A percentile compares a stretch with the other conserved stretches of the same genome.
These are phyloP conservation scores for Steromphala cineraria DNA, from an alignment of 2,888 invertebrate species.

Conservation along the genomic window DNA sequence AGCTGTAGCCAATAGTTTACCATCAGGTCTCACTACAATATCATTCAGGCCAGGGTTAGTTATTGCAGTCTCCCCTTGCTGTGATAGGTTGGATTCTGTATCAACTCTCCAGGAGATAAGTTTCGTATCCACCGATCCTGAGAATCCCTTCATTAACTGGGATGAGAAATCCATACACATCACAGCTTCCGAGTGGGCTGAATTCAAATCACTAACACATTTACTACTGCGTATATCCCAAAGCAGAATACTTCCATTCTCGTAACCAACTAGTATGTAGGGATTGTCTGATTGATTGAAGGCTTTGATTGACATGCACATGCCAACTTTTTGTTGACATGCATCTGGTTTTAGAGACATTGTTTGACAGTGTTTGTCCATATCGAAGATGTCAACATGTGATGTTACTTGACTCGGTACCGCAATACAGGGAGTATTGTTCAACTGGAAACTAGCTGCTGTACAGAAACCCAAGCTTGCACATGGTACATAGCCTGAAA, in stretches of 20 bases:
- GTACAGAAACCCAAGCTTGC: slow-evolving; percentile 43
- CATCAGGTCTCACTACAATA: slow-evolving; percentile 57
- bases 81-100: slow-evolving; percentile 29
- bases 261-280: slow-evolving; percentile 57
- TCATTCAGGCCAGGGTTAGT: slow-evolving; percentile 64
- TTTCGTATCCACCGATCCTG: slow-evolving; percentile 55
- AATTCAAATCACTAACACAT: slow-evolving; percentile 34
- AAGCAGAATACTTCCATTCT: slow-evolving; percentile 60
- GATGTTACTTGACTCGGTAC: slow-evolving; percentile 49
- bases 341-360: slow-evolving; percentile 21
- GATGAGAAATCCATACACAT: slow-evolving; percentile 57
- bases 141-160: slow-evolving; percentile 41
- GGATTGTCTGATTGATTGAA: neutral
- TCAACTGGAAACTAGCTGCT: neutral
- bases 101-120: slow-evolving; percentile 45
- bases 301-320: slow-evolving; percentile 54
- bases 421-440: slow-evolving; percentile 32
- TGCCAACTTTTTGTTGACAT: slow-evolving; percentile 40
- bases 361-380: slow-evolving; percentile 27
- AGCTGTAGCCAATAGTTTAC: slow-evolving; percentile 63
- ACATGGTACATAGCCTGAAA: slow-evolving; percentile 37
- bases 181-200: slow-evolving; percentile 51
- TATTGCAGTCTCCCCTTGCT: slow-evolving; percentile 26
- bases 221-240: slow-evolving; percentile 53
- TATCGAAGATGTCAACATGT: slow-evolving; percentile 47